Evolutionary conservation across 2,113 vertebrate genomes (phyloP), one percentile per base, ranked within the genome.

Genomic region (Hiodon tergisus): DNA sequence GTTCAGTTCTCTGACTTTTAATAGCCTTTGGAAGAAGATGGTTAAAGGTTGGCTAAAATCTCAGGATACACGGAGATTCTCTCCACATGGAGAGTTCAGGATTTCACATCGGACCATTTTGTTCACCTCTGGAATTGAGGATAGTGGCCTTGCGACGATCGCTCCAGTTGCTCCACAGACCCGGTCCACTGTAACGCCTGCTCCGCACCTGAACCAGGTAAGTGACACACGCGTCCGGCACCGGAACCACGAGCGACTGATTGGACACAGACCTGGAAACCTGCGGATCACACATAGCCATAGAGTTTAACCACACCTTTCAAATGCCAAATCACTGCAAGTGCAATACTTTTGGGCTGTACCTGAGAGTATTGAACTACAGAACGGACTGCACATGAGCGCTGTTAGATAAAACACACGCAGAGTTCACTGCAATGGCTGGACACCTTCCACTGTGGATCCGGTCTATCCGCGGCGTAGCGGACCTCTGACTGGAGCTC

Each of bases 121-220:
- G 14, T 52, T 10, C 48, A 98, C 97, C 94, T 93, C 84, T 88
- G 81, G 93, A 86, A 74, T 94, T 95, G n/a, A 65, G 83, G 0
- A 95, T 80, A 0, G 71, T 79, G 0, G 91, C 92, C 47, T 83
- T 78, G 16, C 85, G 83, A 0, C 88, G 47, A 1, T 66, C 51
- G 65, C 94, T 98, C 97, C 96, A 99, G 16, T 93, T 83, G 4
- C 97, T 97, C 95, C 95, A 96, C 77, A 91, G 89, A 0, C 93
- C 93, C 0, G 82, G 60, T 0, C 88, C 89, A 0, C 84, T 83
- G 51, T 61, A 14, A 5, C 86, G 85, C 69, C 76, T 87, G 82
- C 96, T 98, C 65, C 93, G 89, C 0, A 95, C 88, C 81, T 94
- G 91, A 3, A 92, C 91, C 0, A 80, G 66, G 0, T 95, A 93